Percentiles rank a stretch among this genome's conserved stretches.
Evolutionary conservation across 2,797 vertebrate species (phyloP).

Genomic region (Sciurus carolinensis): DNA sequence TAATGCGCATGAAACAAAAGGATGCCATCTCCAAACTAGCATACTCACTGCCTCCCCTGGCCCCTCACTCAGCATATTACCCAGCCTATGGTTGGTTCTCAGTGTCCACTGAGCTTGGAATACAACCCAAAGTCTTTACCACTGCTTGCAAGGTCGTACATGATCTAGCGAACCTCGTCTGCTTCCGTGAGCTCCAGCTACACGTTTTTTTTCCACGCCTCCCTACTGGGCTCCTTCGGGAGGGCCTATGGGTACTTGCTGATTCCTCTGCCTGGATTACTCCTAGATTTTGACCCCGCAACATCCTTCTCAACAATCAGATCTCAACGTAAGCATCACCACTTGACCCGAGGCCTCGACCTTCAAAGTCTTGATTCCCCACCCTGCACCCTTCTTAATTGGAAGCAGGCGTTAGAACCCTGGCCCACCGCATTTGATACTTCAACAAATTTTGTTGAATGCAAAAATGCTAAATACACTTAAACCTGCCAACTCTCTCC

Average conservation of each 20-base stretch:
- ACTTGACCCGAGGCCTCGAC: neutral
- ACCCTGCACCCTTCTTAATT: neutral
- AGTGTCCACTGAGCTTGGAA: neutral
- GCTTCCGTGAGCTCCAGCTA: neutral
- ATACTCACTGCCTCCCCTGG: neutral
- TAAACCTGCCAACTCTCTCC: neutral
- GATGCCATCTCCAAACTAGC: neutral
- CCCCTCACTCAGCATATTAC: neutral
- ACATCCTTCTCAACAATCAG: neutral
- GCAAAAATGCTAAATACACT: neutral
- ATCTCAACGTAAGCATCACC: neutral
- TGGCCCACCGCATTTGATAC: neutral
- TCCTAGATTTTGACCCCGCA: neutral
- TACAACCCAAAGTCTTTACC: constrained; percentile 23
- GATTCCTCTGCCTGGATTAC: neutral
- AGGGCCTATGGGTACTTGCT: neutral
- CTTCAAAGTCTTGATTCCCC: neutral
- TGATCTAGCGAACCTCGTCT: neutral
- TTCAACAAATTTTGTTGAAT: neutral
- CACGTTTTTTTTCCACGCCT: neutral
- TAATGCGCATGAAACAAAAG: constrained; percentile 15
- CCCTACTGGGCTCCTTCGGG: neutral
- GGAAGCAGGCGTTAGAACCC: neutral
- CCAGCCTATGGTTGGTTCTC: neutral
- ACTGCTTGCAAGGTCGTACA: neutral